Evolutionary conservation across 2,797 vertebrate genomes (phyloP).

Genomic region (Zenarchopterus dispar): DNA sequence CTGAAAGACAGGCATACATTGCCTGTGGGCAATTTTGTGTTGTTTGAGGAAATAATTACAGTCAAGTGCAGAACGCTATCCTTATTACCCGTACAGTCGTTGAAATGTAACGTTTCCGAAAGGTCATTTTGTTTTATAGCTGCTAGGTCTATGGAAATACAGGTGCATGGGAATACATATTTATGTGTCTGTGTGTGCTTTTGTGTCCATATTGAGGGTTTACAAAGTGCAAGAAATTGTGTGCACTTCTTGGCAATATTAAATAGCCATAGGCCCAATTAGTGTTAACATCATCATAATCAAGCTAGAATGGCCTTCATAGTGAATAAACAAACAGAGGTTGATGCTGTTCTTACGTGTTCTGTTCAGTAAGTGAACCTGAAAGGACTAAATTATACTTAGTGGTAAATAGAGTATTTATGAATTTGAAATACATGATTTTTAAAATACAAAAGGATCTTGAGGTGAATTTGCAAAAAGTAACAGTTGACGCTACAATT

Average conservation of each 20-base stretch:
- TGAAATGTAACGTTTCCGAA: constrained; percentile 55
- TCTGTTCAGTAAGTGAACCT: constrained; percentile 20
- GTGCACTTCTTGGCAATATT: constrained; percentile 44
- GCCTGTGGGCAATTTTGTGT: constrained; percentile 4
- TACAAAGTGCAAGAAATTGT: constrained; percentile 16
- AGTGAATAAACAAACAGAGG: constrained; percentile 52
- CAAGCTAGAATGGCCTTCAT: constrained; percentile 51
- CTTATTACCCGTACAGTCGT: constrained; percentile 34
- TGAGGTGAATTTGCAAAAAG: too few relatives aligned
- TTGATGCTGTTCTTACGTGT: constrained; percentile 25
- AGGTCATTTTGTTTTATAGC: constrained; percentile 61
- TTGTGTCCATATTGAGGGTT: background rate
- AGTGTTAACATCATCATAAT: constrained; percentile 68
- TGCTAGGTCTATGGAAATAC: constrained; percentile 35
- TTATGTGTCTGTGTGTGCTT: constrained; percentile 7
- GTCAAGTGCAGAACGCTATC: constrained; percentile 16
- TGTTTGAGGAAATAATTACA: constrained; percentile 27
- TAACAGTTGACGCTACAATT: too few relatives aligned
- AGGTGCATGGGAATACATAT: constrained; percentile 29
- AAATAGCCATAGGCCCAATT: constrained; percentile 56
- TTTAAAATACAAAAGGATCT: too few relatives aligned
- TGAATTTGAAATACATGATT: too few relatives aligned
- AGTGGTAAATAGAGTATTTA: too few relatives aligned
- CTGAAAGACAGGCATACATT: background rate
- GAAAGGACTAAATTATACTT: background rate